Evolutionary conservation across 2,113 vertebrate genomes (phyloP).

Genomic region (Siniperca knerii): DNA sequence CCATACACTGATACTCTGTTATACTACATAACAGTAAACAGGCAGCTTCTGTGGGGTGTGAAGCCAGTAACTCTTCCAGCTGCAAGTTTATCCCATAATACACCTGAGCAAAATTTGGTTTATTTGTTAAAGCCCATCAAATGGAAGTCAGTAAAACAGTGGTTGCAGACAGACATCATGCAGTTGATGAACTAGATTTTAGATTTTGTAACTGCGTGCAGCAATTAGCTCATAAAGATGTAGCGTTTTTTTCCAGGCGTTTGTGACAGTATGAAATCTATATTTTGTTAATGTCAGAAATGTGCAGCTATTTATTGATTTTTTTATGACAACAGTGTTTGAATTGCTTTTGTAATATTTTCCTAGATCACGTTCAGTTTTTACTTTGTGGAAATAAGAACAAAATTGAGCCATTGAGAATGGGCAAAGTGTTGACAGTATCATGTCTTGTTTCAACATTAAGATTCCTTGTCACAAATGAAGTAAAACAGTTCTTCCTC

Average conservation of each 20-base stretch:
- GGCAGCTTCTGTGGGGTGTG: not conserved
- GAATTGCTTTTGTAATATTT: constrained; percentile 56
- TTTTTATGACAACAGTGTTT: constrained; percentile 19
- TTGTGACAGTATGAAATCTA: constrained; percentile 44
- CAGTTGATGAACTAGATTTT: not conserved
- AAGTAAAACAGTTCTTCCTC: constrained; percentile 15
- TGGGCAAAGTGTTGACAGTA: constrained; percentile 3
- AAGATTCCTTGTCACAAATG: constrained; percentile 29
- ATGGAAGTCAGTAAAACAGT: constrained; percentile 5
- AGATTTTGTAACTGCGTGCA: constrained; percentile 37
- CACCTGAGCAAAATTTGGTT: not conserved
- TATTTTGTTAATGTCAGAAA: constrained; percentile 33
- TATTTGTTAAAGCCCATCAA: not conserved
- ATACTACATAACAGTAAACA: not conserved
- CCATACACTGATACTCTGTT: not conserved
- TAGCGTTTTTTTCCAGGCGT: constrained; percentile 33
- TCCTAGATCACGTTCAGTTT: constrained; percentile 51
- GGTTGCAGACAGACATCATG: not conserved
- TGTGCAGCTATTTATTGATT: constrained; percentile 28
- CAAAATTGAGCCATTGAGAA: not conserved
- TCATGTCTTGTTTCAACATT: constrained; percentile 3
- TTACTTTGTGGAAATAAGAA: constrained; percentile 39
- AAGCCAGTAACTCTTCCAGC: not conserved
- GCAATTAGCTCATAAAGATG: constrained; percentile 44
- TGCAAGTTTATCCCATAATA: not conserved